These are phyloP conservation scores for Nomada ferruginata DNA, from an alignment of 2,888 invertebrate genomes.

Conservation along the genomic window DNA sequence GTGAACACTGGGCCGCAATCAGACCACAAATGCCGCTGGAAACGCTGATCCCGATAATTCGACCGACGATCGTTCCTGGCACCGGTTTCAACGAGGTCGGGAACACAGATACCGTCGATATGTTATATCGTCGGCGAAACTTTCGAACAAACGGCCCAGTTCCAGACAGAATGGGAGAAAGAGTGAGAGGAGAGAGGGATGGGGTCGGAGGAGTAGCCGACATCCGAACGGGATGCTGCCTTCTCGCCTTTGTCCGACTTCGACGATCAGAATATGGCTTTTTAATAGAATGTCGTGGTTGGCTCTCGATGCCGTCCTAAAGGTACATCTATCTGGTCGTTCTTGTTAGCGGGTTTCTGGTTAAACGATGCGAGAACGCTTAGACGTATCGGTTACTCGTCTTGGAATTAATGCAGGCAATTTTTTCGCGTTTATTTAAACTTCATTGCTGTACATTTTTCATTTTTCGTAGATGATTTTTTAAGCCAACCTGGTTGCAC, in stretches of 20 bases:
- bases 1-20: slow-evolving; percentile 58
- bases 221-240: not conserved
- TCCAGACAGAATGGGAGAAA: not conserved
- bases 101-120: slow-evolving; percentile 50
- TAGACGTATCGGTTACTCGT: not conserved
- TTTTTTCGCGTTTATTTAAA: too few species aligned
- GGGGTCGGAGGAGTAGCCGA: not conserved
- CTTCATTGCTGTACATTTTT: too few species aligned
- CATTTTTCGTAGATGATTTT: too few species aligned
- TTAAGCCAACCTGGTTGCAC: not conserved
- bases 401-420: too few species aligned
- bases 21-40: slow-evolving; percentile 63
- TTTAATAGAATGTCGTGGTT: slow-evolving; percentile 3
- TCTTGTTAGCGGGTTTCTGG: slow-evolving; percentile 1
- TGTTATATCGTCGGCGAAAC: slow-evolving; percentile 49
- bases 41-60: slow-evolving; percentile 72
- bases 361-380: not conserved
- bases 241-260: slow-evolving; percentile 10
- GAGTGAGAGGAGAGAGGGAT: not conserved
- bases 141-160: slow-evolving; percentile 19
- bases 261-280: slow-evolving; percentile 32
- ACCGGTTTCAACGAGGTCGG: slow-evolving; percentile 47
- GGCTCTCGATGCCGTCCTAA: not conserved
- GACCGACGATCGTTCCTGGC: slow-evolving; percentile 69
- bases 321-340: not conserved